A percentile compares a stretch with the other conserved stretches of the same genome.
These are phyloP conservation scores for Thunnus thynnus DNA, from an alignment of 2,113 vertebrate species.

Conservation along the genomic window DNA sequence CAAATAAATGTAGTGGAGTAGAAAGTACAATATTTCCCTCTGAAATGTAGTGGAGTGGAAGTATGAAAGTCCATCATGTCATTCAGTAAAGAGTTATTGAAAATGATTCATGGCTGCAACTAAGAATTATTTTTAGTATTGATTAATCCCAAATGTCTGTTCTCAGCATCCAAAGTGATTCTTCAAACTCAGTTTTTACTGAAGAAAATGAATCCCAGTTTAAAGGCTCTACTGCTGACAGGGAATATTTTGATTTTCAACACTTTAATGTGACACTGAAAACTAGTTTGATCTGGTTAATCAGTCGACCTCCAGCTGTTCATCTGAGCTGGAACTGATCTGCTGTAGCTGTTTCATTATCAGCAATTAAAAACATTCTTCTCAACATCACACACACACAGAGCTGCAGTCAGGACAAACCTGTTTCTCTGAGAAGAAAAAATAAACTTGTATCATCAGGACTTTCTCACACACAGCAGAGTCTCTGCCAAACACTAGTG, in stretches of 20 bases:
- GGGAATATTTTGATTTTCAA: background rate
- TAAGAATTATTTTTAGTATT: background rate
- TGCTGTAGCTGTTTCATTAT: conserved; percentile 65
- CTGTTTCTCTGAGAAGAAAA: no score
- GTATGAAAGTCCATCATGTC: no score
- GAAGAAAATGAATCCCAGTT: background rate
- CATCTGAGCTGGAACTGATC: conserved; percentile 45
- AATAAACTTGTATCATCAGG: no score
- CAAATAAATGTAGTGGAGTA: no score
- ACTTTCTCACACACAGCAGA: no score
- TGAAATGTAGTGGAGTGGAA: no score
- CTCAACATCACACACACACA: background rate
- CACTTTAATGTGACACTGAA: conserved; percentile 30
- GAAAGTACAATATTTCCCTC: no score
- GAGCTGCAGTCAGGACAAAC: no score
- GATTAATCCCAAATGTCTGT: background rate
- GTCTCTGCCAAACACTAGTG: no score
- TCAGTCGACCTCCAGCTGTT: conserved; percentile 53
- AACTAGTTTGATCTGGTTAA: conserved; percentile 24
- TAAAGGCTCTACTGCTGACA: conserved; percentile 10
- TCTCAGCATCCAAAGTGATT: background rate
- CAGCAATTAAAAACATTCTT: conserved; percentile 55
- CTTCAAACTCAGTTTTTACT: background rate
- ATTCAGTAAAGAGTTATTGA: no score
- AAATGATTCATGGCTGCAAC: no score